Evolutionary conservation across 1,140 invertebrate genomes (phyloP).

Genomic region (Leguminivora glycinivorella): DNA sequence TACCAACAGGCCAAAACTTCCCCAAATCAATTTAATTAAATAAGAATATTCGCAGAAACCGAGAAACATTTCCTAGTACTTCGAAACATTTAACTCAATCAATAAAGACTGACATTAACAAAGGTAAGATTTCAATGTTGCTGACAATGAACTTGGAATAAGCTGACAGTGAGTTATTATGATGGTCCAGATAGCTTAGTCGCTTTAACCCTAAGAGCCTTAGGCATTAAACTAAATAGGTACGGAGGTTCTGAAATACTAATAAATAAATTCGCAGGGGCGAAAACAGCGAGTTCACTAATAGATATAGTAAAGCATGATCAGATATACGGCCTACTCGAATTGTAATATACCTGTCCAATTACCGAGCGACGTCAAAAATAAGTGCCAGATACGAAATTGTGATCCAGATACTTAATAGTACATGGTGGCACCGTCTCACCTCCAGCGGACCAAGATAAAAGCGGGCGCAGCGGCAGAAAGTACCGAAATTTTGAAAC

Average conservation of each 20-base stretch:
- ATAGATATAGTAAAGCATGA: no score
- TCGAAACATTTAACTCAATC: slow-evolving; percentile 5
- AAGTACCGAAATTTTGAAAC: no score
- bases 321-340: no score
- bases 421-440: no score
- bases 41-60: not conserved
- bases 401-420: no score
- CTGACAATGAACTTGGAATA: not conserved
- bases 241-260: slow-evolving; percentile 8
- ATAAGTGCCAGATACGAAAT: no score
- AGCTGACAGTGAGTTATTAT: slow-evolving; percentile 5
- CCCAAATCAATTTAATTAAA: not conserved
- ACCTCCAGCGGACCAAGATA: no score
- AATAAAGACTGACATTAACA: slow-evolving; percentile 4
- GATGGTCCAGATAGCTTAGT: not conserved
- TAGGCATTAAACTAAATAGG: slow-evolving; percentile 22
- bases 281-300: no score
- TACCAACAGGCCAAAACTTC: not conserved
- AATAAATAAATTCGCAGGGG: slow-evolving; percentile 4
- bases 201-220: slow-evolving; percentile 17
- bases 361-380: no score
- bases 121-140: not conserved
- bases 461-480: no score
- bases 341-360: no score
- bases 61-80: not conserved